Evolutionary conservation across 2,888 invertebrate species (phyloP), one percentile per base, ranked within the genome.

Genomic region (Agrotis ipsilon): DNA sequence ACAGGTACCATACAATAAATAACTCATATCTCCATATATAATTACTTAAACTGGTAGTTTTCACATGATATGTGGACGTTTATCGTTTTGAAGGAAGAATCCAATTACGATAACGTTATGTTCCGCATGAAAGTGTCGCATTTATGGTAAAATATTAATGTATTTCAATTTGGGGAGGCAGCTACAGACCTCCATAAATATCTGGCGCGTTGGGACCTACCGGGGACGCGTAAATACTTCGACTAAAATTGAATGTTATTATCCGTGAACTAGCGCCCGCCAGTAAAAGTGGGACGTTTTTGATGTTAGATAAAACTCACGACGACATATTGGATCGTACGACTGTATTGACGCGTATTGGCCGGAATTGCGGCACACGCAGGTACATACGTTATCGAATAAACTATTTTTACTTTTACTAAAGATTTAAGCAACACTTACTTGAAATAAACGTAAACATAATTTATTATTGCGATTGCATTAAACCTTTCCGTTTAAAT

Each of bases 101-200:
- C 93, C 95, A 95, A 95, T 96, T 96, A 95, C 93, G 95, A 94
- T 94, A 95, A 94, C 94, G 95, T 94, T 94, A 94, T 94, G 95
- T 94, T 92, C 91, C 93, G 93, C 93, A 93, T 92, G 94, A 94
- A 96, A 95, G 93, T 95, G 96, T 96, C 96, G 94, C 95, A 92
- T 95, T 96, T 95, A 95, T 95, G 95, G 94, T 96, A 94, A 95
- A 94, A 96, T 96, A 96, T 96, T 95, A 96, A 96, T 96, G 95
- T 96, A 95, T 96, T 96, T 96, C 96, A 96, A 96, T 96, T 96
- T 95, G 94, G 94, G 90, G 90, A 92, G 92, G 92, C 92, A 93
- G 92, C 92, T 93, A 92, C 92, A 94, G 93, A 96, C 96, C 95
- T 93, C 94, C 93, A 96, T 96, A 96, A 96, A 96, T 96, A 96